These are phyloP conservation scores for Florisuga fusca DNA, from an alignment of 2,797 vertebrate species.

Conservation along the genomic window DNA sequence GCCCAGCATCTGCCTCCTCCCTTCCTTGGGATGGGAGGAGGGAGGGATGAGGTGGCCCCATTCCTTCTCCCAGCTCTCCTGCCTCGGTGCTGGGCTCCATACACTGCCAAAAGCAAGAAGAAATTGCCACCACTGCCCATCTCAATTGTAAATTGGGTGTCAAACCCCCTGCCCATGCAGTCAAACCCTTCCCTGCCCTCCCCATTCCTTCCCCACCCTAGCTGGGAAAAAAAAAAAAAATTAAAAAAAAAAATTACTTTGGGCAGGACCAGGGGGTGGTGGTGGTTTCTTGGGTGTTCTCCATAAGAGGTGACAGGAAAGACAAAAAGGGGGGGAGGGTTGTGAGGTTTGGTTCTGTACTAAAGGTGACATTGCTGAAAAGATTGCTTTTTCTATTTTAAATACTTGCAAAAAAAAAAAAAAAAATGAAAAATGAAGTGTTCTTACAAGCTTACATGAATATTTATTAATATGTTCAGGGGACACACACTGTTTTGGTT, in stretches of 20 bases:
- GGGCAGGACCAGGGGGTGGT: neutral
- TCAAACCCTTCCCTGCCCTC: neutral
- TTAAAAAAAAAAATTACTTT: neutral
- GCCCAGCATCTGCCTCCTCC: neutral
- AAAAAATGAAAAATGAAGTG: neutral
- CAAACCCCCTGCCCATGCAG: neutral
- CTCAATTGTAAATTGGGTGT: neutral
- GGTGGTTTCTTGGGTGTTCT: neutral
- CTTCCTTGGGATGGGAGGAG: neutral
- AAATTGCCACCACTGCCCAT: conserved; percentile 49
- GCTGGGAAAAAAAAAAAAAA: neutral
- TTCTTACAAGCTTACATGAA: conserved; percentile 42
- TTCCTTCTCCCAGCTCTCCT: neutral
- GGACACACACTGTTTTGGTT: neutral
- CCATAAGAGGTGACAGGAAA: neutral
- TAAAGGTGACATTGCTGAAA: conserved; percentile 41
- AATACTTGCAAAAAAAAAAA: conserved; percentile 11
- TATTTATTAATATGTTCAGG: conserved; percentile 70
- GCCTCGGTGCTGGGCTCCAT: conserved; percentile 29
- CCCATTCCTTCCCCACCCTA: neutral
- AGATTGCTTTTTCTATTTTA: conserved; percentile 65
- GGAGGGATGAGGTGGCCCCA: neutral
- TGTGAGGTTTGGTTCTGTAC: conserved; percentile 27
- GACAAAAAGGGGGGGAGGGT: neutral
- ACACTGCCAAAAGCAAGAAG: conserved; percentile 56